Evolutionary conservation across 2,888 invertebrate genomes (phyloP).

Genomic region (Idaea aversata): DNA sequence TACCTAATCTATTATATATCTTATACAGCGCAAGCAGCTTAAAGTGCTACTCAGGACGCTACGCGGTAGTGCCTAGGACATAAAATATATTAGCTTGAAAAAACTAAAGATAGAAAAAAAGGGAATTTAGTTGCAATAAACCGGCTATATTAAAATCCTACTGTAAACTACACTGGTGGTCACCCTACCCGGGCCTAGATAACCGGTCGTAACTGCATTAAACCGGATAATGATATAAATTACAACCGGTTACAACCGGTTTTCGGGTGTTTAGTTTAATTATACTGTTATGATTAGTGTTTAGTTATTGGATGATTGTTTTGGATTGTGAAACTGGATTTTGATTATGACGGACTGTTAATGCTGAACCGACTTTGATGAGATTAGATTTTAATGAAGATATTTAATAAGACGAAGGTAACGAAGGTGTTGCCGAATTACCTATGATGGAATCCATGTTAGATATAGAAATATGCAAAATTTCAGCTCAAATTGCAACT

Average conservation of each 20-base stretch:
- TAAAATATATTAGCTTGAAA: too few species aligned
- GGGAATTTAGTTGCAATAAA: not conserved
- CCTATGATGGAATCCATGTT: too few species aligned
- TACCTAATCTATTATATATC: too few species aligned
- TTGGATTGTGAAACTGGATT: conserved; percentile 1
- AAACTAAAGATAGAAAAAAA: too few species aligned
- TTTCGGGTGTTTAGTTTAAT: conserved; percentile 34
- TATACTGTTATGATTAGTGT: conserved; percentile 22
- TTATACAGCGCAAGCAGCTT: too few species aligned
- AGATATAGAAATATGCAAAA: too few species aligned
- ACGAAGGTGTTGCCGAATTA: too few species aligned
- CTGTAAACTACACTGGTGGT: not conserved
- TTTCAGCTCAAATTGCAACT: too few species aligned
- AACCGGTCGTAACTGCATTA: conserved; percentile 54
- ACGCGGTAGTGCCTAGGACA: too few species aligned
- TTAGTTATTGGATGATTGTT: conserved; percentile 5
- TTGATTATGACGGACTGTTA: not conserved
- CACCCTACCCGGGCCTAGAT: conserved; percentile 33
- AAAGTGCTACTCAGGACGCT: too few species aligned
- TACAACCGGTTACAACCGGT: conserved; percentile 47
- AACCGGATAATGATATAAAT: conserved; percentile 55
- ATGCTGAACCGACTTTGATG: not conserved
- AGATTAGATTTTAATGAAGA: too few species aligned
- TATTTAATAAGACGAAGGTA: too few species aligned
- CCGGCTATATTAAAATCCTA: not conserved